A percentile compares a stretch with the other conserved stretches of the same genome.
phyloP scores from a whole-genome alignment of 2,888 invertebrate genomes.

The Troides aeacus region DNA sequence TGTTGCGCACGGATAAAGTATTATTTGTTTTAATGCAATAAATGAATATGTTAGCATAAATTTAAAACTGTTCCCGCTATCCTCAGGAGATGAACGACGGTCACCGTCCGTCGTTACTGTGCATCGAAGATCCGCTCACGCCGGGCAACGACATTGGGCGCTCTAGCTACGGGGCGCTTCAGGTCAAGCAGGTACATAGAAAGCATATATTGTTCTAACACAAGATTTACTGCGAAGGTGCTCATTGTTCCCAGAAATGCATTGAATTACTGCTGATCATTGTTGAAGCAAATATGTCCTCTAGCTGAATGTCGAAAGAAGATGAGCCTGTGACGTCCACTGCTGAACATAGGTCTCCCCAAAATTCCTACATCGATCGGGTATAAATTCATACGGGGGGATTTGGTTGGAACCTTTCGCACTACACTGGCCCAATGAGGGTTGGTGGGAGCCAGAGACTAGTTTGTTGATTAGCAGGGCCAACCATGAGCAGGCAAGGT shows the following conservation, averaged over 20 bases:
- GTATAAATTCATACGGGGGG: too few species aligned
- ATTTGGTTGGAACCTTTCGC: too few species aligned
- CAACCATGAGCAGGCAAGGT: too few species aligned
- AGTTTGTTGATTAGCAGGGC: too few species aligned
- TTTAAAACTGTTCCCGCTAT: background rate
- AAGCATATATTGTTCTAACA: too few species aligned
- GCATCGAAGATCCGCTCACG: conserved; percentile 98
- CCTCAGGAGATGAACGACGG: conserved; percentile 95
- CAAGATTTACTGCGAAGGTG: too few species aligned
- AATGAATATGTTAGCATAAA: too few species aligned
- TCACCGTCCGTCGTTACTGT: conserved; percentile 94
- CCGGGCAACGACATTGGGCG: conserved; percentile 98
- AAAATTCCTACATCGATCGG: background rate
- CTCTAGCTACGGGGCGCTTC: conserved; percentile 96
- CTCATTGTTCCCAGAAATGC: too few species aligned
- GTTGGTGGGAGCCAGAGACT: too few species aligned
- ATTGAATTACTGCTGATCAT: background rate
- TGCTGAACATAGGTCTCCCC: background rate
- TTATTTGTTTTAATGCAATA: too few species aligned
- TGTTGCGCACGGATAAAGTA: too few species aligned
- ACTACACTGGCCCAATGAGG: too few species aligned
- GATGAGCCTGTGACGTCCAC: background rate
- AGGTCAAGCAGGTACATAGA: conserved; percentile 76
- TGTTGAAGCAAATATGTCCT: background rate
- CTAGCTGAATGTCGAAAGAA: background rate